Evolutionary conservation across 2,888 invertebrate genomes (phyloP), one percentile per base, ranked within the genome.

Genomic region (Lathronympha strigana): DNA sequence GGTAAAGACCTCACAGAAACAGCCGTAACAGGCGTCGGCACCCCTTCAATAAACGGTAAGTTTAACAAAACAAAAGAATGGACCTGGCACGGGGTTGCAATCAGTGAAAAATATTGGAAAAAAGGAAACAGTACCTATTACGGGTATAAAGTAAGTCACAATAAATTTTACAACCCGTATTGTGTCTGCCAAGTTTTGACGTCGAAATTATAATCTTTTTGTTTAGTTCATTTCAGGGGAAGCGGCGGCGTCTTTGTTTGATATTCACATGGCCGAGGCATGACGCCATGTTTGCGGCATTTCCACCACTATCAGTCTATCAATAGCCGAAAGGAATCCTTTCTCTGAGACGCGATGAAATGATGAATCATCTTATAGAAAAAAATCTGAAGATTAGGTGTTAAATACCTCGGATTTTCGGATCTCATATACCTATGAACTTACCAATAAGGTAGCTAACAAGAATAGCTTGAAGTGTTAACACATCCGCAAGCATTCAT

Each of bases 81-180:
- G 11, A 21, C 68, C 69, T 66, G 60, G 69, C 71, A 71, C 74
- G 55, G 72, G 72, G 64, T 23, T 74, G 78, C 80, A 80, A 84
- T 82, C 76, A 78, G 72, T 68, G 71, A 71, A 73, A 72, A 74
- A 71, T 73, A 75, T 71, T 47, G 72, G 71, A 66, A 69, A 71
- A 43, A 69, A 73, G 67, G 61, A 60, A 63, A 71, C 70, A 71
- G 73, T 73, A n/a, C n/a, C n/a, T n/a, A 76, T 71, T 69, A 73
- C 71, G 66, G 73, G 78, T 78, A 78, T 79, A 76, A 81, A 81
- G 73, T 69, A 76, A 73, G 75, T 17, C 66, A 72, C 76, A 84
- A 84, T 87, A 85, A 82, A 79, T 63, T 88, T 88, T 87, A 89
- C 86, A 74, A 76, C 75, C 66, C 63, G 72, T 71, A 79, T 86